A percentile compares a stretch with the other conserved stretches of the same genome.
These are phyloP conservation scores for Phalacrocorax brasilianus DNA, from an alignment of 2,113 vertebrate genomes.

Conservation along the genomic window DNA sequence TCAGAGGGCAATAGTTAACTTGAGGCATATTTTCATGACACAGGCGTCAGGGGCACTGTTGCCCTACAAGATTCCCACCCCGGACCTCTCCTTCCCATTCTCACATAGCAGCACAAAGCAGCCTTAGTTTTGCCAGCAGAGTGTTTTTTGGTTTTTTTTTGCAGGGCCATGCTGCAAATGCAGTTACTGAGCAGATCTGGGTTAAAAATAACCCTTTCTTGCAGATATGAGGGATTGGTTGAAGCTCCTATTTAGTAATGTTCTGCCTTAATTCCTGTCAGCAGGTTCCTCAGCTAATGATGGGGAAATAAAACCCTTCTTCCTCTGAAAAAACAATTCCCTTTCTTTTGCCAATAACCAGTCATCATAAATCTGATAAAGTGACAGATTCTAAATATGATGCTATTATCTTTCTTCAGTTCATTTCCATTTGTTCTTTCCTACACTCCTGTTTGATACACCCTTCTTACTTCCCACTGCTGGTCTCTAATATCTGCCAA, in stretches of 20 bases:
- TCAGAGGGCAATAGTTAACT: slow-evolving; percentile 44
- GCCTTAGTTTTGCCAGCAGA: neutral
- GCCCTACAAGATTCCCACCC: neutral
- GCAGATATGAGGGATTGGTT: neutral
- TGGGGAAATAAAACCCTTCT: slow-evolving; percentile 19
- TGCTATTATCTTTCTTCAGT: neutral
- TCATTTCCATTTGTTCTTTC: neutral
- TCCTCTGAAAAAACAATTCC: neutral
- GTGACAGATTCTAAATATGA: neutral
- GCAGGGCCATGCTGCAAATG: neutral
- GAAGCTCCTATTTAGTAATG: neutral
- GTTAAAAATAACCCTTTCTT: slow-evolving; percentile 15
- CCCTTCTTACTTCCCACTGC: neutral
- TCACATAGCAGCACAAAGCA: neutral
- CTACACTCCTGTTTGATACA: neutral
- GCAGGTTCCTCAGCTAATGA: slow-evolving; percentile 7
- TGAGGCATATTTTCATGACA: slow-evolving; percentile 1
- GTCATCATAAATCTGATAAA: neutral
- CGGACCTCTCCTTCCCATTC: neutral
- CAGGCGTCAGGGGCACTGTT: neutral
- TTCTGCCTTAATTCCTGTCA: slow-evolving; percentile 6
- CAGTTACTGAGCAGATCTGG: neutral
- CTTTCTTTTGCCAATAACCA: slow-evolving; percentile 23
- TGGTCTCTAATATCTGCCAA: neutral
- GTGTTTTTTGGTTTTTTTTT: neutral